Evolutionary conservation across 2,888 invertebrate genomes (phyloP).

Genomic region (Junonia oenone): DNA sequence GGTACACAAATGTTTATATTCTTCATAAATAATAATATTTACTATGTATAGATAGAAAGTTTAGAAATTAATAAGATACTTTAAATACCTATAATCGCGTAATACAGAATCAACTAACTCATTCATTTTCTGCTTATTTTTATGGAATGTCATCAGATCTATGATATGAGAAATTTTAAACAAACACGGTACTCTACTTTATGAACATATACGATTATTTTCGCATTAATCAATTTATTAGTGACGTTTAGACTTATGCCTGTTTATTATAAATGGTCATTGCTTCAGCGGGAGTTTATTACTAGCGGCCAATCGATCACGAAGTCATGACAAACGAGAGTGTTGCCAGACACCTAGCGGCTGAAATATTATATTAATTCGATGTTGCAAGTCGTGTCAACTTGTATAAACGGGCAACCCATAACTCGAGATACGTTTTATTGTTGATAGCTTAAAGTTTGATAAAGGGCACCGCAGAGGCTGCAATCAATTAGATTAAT

Average conservation of each 20-base stretch:
- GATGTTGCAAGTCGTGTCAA: slow-evolving; percentile 19
- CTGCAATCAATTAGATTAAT: slow-evolving; percentile 22
- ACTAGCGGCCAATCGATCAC: slow-evolving; percentile 29
- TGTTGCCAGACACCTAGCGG: slow-evolving; percentile 27
- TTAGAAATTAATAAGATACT: too few relatives aligned
- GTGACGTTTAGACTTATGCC: slow-evolving; percentile 11
- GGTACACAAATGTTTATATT: too few relatives aligned
- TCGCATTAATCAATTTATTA: slow-evolving; percentile 7
- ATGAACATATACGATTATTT: background rate
- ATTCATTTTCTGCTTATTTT: too few relatives aligned
- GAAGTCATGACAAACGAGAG: slow-evolving; percentile 29
- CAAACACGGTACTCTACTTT: background rate
- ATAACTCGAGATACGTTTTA: slow-evolving; percentile 12
- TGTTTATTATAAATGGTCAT: slow-evolving; percentile 21
- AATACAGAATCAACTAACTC: too few relatives aligned
- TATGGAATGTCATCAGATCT: too few relatives aligned
- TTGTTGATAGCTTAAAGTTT: slow-evolving; percentile 19
- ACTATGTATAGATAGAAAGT: too few relatives aligned
- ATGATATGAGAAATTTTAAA: too few relatives aligned
- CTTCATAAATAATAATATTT: too few relatives aligned
- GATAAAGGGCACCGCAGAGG: slow-evolving; percentile 16
- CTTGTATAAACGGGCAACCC: slow-evolving; percentile 17
- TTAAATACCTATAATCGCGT: too few relatives aligned
- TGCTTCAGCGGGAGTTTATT: slow-evolving; percentile 25
- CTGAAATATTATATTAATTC: slow-evolving; percentile 26